phyloP scores from a whole-genome alignment of 2,113 vertebrate genomes.

The Muntiacus muntjak region DNA sequence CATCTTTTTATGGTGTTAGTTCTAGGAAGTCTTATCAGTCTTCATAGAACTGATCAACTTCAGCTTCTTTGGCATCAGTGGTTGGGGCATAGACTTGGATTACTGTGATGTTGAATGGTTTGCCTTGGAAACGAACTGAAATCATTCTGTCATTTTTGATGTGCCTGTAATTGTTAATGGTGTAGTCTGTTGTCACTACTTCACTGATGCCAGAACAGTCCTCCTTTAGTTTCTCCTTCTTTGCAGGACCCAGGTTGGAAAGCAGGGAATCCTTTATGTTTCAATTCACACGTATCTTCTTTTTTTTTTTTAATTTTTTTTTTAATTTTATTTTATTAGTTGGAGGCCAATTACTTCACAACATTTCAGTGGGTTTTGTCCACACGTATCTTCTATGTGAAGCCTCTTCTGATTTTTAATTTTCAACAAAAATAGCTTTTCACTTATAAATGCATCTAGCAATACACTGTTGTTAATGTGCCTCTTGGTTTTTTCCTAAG shows the following conservation, averaged over 20 bases:
- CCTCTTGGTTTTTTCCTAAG: neutral
- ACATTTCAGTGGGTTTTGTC: too few species aligned
- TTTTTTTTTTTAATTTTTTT: too few species aligned
- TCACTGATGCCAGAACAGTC: neutral
- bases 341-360: too few species aligned
- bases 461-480: neutral
- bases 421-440: neutral
- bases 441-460: neutral
- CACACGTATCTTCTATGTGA: neutral
- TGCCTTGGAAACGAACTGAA: neutral
- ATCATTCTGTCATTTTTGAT: neutral
- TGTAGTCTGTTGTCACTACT: neutral
- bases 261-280: neutral
- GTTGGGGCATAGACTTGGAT: neutral
- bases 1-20: neutral
- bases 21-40: neutral
- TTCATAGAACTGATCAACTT: neutral
- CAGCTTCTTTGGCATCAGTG: neutral
- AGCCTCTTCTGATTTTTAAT: neutral
- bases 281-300: rapidly evolving
- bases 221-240: neutral
- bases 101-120: neutral
- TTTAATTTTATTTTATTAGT: too few species aligned
- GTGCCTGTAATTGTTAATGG: neutral
- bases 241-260: neutral